These are phyloP conservation scores for Cremastinae sp. DNA, from an alignment of 2,888 invertebrate genomes.

Conservation along the genomic window DNA sequence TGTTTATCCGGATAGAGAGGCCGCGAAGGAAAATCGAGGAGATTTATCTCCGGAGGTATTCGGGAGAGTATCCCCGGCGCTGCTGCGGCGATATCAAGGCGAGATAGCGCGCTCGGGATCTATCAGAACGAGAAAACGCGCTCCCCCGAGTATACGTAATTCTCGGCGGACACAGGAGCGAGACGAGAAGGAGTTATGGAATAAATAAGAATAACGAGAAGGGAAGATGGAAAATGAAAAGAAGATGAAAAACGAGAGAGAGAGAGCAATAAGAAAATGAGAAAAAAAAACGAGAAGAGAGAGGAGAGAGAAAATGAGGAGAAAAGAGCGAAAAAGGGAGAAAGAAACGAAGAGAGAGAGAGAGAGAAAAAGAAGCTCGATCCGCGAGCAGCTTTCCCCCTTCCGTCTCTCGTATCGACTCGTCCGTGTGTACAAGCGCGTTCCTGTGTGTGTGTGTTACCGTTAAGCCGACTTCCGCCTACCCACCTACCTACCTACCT, in stretches of 20 bases:
- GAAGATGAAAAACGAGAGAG: too few species aligned
- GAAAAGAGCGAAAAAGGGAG: neutral
- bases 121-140: constrained; percentile 12
- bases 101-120: neutral
- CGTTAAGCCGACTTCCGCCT: constrained; percentile 78
- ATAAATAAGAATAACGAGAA: too few species aligned
- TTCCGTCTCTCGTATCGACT: constrained; percentile 12
- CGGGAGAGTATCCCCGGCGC: neutral
- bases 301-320: too few species aligned
- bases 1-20: too few species aligned
- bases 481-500: constrained; percentile 77
- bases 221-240: too few species aligned
- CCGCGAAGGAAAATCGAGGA: neutral
- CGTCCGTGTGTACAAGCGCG: constrained; percentile 31
- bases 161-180: constrained; percentile 1
- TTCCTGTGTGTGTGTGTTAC: constrained; percentile 70
- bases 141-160: constrained; percentile 25
- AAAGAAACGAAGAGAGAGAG: constrained; percentile 1
- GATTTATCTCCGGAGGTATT: constrained; percentile 9
- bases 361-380: constrained; percentile 17
- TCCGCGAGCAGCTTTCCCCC: constrained; percentile 31
- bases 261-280: too few species aligned
- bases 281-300: neutral
- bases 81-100: constrained; percentile 3
- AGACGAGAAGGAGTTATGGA: too few species aligned